Base-by-base conservation (phyloP, 2,888 invertebrate genomes). In the Meteorus colon region DNA sequence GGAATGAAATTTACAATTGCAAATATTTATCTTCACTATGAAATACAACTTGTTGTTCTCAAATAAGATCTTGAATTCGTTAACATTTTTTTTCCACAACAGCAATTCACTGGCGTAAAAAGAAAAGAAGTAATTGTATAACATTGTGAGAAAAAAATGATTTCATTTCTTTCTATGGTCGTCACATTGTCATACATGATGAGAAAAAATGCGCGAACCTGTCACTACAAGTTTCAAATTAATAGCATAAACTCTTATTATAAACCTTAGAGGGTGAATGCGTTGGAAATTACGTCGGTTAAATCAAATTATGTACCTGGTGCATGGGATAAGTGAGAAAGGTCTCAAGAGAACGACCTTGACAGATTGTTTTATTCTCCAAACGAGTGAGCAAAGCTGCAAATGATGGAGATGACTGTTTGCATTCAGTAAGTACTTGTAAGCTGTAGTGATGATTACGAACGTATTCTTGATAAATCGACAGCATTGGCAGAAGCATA, bases 271-370 rank as follows among this genome's bases (percentile, higher is more conserved):
- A 48, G 16, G 27, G 6, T 19, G 19, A 2, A 24, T 55, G 10
- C 59, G 62, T 63, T 29, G 63, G 45, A 16, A 65, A 65, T 51
- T 68, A 63, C 27, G 45, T 31, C n/a, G 48, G n/a, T 24, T 63
- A 71, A 59, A 66, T 65, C 1, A 48, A 55, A 79, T 84, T 89
- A 96, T 96, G 94, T 97, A 96, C 96, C 94, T 97, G 97, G 90
- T 97, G 96, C 97, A 97, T 97, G 24, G 97, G 97, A 90, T 96
- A 97, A 1, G 97, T 97, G 77, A 97, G 91, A 89, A 97, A 97
- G 1, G 95, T 96, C 90, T 97, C 97, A 82, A 97, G 89, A 4
- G 96, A 95, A 71, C 97, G 91, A 27, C 96, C 95, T 87, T 96
- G 96, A 85, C 96, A 96, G 0, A 95, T 93, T 0, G 96, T 93